Conservation (phyloP, 2,113 vertebrate genomes). For the Epinephelus fuscoguttatus region DNA sequence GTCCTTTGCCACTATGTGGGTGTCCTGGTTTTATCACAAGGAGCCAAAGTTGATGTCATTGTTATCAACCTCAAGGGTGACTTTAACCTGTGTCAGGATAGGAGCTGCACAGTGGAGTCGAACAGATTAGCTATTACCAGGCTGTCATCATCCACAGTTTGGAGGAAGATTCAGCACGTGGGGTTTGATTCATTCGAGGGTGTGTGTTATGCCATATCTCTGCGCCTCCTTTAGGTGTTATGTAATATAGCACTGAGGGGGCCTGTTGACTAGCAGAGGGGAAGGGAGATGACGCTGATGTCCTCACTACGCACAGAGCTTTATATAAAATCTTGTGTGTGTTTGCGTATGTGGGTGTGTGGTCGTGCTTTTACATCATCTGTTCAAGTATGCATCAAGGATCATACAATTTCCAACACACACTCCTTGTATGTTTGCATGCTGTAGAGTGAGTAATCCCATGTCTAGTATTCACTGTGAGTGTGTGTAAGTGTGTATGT, state of each 20-base stretch:
- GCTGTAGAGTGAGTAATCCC: neutral
- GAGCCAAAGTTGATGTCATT: neutral
- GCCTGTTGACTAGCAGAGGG: conserved; percentile 45
- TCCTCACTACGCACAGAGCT: conserved; percentile 28
- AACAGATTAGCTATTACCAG: neutral
- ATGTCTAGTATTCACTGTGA: conserved; percentile 3
- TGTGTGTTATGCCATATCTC: conserved; percentile 29
- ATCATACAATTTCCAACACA: neutral
- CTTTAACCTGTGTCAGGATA: neutral
- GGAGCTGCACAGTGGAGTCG: neutral
- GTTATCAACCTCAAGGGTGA: conserved; percentile 2
- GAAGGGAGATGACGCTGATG: conserved; percentile 34
- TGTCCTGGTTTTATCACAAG: neutral
- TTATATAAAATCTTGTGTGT: conserved; percentile 33
- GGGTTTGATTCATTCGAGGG: conserved; percentile 34
- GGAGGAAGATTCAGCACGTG: conserved; percentile 6
- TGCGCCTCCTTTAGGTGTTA: conserved; percentile 49
- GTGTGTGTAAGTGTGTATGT: conserved; percentile 2
- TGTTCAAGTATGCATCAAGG: conserved; percentile 12
- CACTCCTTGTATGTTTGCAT: neutral
- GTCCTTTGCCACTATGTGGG: neutral
- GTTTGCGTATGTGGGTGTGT: conserved; percentile 4
- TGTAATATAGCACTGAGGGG: conserved; percentile 57
- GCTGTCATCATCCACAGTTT: neutral
- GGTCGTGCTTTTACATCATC: conserved; percentile 28